These are phyloP conservation scores for Drosophila kikkawai DNA, from an alignment of 1,140 invertebrate genomes.

Conservation along the genomic window DNA sequence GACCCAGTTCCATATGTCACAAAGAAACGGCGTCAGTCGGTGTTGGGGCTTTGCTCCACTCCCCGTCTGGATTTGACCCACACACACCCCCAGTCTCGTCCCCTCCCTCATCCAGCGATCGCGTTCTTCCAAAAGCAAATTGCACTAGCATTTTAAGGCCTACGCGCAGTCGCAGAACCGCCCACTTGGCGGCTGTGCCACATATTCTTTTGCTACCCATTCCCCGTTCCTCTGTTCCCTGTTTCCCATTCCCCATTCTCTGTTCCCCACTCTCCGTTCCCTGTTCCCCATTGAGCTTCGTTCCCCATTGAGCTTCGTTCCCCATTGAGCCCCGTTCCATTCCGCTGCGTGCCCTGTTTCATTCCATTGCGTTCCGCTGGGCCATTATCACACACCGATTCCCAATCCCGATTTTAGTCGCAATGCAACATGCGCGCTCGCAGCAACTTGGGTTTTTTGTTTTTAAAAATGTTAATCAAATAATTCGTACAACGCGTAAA, in stretches of 20 bases:
- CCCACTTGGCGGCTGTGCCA: constrained; percentile 48
- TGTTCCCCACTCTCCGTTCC: background rate
- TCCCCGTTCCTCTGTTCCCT: background rate
- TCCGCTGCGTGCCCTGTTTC: constrained; percentile 10
- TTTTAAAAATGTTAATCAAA: background rate
- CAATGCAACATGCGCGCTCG: constrained; percentile 27
- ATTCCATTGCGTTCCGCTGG: background rate
- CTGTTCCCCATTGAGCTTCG: background rate
- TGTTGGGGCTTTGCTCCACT: constrained; percentile 3
- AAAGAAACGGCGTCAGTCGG: constrained; percentile 40
- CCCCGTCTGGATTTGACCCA: constrained; percentile 13
- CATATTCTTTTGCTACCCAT: constrained; percentile 9
- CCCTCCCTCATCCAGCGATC: background rate
- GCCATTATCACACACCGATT: constrained; percentile 21
- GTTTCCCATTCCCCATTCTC: background rate
- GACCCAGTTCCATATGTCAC: constrained; percentile 63
- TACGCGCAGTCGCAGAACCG: constrained; percentile 39
- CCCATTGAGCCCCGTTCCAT: constrained; percentile 5
- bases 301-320: constrained; percentile 13
- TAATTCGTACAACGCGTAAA: background rate
- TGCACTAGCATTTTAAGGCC: constrained; percentile 52
- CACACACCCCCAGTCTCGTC: background rate
- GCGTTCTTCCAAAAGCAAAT: constrained; percentile 23
- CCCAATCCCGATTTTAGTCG: constrained; percentile 31
- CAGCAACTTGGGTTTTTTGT: background rate